Conservation (phyloP, 2,113 vertebrate species). For the Myxocyprinus asiaticus region DNA sequence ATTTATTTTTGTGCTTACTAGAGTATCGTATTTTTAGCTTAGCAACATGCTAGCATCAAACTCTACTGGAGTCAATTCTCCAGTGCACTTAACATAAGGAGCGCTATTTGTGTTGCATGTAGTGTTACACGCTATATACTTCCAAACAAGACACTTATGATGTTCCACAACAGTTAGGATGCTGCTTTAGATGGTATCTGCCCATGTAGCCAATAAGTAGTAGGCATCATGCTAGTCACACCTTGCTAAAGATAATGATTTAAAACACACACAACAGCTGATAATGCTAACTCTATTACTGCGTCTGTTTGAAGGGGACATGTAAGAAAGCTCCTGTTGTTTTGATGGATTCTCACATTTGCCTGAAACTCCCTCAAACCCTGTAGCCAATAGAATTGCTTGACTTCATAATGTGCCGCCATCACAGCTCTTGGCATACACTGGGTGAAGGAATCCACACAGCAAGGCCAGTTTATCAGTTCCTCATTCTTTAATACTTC, state of each 20-base stretch:
- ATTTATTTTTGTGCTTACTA: too few relatives aligned
- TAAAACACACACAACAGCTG: conserved; percentile 23
- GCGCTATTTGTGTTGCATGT: too few relatives aligned
- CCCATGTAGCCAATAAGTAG: not conserved
- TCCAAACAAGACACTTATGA: conserved; percentile 39
- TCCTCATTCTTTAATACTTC: conserved; percentile 21
- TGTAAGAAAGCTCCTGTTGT: conserved; percentile 3
- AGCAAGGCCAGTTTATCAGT: conserved; percentile 28
- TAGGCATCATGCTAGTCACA: too few relatives aligned
- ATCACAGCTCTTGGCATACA: conserved; percentile 37
- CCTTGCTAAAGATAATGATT: not conserved
- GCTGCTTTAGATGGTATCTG: not conserved
- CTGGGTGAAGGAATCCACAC: conserved; percentile 17
- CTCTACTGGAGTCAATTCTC: too few relatives aligned
- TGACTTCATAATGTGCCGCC: conserved; percentile 36
- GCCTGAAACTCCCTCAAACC: conserved; percentile 18
- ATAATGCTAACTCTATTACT: conserved; percentile 32
- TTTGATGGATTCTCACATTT: conserved; percentile 18
- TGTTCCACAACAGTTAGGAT: not conserved
- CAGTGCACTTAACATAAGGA: too few relatives aligned
- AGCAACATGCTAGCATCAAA: too few relatives aligned
- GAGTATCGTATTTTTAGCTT: too few relatives aligned
- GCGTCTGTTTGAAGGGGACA: not conserved
- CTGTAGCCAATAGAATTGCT: conserved; percentile 17
- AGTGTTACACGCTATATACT: too few relatives aligned